Evolutionary conservation across 2,888 invertebrate genomes (phyloP).

Genomic region (Andrena praecox): DNA sequence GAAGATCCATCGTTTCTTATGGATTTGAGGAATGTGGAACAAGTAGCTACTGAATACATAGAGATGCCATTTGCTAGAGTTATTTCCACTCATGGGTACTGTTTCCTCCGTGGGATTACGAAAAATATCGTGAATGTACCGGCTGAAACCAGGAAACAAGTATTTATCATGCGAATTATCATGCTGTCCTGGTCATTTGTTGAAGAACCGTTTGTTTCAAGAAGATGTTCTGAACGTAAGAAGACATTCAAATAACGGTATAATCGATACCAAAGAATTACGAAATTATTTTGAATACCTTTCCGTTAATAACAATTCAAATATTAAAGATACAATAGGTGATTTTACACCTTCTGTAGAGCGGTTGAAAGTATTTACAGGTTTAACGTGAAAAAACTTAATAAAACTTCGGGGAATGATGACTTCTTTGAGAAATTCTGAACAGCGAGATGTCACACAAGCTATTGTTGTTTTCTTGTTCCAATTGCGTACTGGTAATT

Average conservation of each 20-base stretch:
- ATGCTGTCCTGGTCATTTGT: too few species aligned
- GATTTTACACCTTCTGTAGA: background rate
- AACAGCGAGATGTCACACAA: background rate
- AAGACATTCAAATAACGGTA: background rate
- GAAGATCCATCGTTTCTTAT: too few species aligned
- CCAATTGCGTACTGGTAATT: background rate
- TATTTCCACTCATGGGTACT: slow-evolving; percentile 11
- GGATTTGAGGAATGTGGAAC: too few species aligned
- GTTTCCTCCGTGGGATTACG: slow-evolving; percentile 10
- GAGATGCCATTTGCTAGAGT: slow-evolving; percentile 22
- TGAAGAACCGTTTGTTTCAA: background rate
- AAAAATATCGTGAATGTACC: slow-evolving; percentile 17
- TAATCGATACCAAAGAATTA: slow-evolving; percentile 5
- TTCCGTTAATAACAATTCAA: background rate
- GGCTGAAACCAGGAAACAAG: slow-evolving; percentile 1
- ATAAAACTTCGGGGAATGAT: background rate
- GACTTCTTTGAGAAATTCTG: background rate
- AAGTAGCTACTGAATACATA: background rate
- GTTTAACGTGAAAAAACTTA: background rate
- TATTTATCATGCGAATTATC: slow-evolving; percentile 2
- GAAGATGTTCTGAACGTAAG: background rate
- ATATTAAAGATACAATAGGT: slow-evolving; percentile 10
- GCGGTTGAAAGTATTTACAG: background rate
- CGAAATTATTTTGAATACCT: slow-evolving; percentile 5
- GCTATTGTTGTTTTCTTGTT: background rate